Evolutionary conservation across 2,113 vertebrate genomes (phyloP).

Genomic region (Mustelus asterias): DNA sequence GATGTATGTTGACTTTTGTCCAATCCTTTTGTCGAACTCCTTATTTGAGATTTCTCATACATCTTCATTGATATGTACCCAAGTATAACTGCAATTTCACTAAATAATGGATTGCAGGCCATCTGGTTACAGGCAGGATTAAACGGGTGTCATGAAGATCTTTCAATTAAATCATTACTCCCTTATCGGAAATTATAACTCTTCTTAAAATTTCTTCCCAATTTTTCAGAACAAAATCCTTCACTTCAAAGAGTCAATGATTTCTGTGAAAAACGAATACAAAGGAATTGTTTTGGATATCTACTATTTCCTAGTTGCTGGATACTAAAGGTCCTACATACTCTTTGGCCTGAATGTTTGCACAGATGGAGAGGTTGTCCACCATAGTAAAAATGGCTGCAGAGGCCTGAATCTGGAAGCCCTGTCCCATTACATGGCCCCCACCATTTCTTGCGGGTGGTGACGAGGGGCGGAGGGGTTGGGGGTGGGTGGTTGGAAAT

Average conservation of each 20-base stretch:
- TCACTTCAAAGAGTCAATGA: background rate
- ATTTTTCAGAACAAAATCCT: background rate
- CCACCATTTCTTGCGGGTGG: too few species aligned
- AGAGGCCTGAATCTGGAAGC: too few species aligned
- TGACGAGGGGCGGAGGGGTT: too few species aligned
- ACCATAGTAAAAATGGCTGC: too few species aligned
- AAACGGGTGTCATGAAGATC: background rate
- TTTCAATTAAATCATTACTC: background rate
- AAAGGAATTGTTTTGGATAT: background rate
- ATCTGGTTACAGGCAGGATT: background rate
- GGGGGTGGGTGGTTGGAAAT: too few species aligned
- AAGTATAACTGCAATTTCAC: background rate
- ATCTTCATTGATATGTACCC: background rate
- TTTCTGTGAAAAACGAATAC: background rate
- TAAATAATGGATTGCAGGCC: background rate
- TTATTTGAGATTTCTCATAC: background rate
- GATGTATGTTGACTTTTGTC: background rate
- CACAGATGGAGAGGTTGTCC: too few species aligned
- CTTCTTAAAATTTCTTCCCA: background rate
- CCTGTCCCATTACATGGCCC: too few species aligned
- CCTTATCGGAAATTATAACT: background rate
- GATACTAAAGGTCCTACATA: background rate
- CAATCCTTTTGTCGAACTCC: background rate
- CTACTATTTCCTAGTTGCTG: background rate
- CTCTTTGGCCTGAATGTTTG: background rate